Evolutionary conservation across 1,140 invertebrate species (phyloP).

Genomic region (Drosophila arizonae): DNA sequence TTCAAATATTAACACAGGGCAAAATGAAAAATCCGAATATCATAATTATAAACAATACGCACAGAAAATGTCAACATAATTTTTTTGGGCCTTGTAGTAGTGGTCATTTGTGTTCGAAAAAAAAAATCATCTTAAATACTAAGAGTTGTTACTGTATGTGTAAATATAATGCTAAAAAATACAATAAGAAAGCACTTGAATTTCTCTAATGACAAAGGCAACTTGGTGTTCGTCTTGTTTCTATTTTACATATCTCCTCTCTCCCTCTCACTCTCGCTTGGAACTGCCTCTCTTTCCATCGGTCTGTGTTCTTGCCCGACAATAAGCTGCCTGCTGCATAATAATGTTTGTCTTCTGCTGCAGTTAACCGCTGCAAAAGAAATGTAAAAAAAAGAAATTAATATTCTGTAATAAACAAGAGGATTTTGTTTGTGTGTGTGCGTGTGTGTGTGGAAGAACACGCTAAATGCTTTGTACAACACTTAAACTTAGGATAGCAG

Average conservation of each 20-base stretch:
- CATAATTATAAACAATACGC: constrained; percentile 1
- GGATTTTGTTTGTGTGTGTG: not conserved
- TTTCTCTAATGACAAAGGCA: constrained; percentile 66
- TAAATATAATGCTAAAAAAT: constrained; percentile 38
- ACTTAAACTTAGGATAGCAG: constrained; percentile 26
- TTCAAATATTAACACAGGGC: constrained; percentile 11
- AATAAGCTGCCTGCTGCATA: constrained; percentile 15
- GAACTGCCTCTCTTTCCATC: not conserved
- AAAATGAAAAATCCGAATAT: constrained; percentile 8
- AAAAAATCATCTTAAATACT: constrained; percentile 12
- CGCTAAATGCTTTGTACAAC: constrained; percentile 21
- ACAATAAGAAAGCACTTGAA: constrained; percentile 71
- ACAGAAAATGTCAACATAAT: constrained; percentile 12
- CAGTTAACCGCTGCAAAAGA: constrained; percentile 37
- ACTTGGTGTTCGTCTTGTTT: constrained; percentile 57
- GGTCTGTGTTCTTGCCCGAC: constrained; percentile 3
- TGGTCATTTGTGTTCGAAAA: constrained; percentile 18
- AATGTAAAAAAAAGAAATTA: constrained; percentile 4
- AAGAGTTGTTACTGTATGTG: constrained; percentile 27
- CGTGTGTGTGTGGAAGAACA: not conserved
- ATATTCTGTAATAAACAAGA: not conserved
- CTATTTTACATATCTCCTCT: constrained; percentile 7
- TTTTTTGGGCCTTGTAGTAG: constrained; percentile 5
- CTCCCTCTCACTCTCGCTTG: too few species aligned
- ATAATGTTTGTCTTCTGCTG: constrained; percentile 10